Conservation (phyloP, 2,888 invertebrate genomes). For the Nomada flava region DNA sequence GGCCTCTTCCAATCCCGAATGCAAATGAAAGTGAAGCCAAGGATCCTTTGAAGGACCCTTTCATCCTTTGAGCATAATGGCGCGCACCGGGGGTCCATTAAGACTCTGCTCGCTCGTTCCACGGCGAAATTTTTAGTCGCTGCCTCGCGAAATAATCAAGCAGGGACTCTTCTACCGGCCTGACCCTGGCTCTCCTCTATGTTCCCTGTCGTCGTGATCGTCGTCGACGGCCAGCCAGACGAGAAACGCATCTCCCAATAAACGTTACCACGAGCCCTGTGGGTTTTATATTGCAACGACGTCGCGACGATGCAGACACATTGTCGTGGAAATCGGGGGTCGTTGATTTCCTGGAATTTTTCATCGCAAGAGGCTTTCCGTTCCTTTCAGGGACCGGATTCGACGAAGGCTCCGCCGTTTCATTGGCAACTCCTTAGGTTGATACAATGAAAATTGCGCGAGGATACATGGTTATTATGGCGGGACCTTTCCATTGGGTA, state of each 20-base stretch:
- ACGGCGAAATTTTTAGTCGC: constrained; percentile 66
- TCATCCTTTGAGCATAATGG: constrained; percentile 72
- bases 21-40: constrained; percentile 74
- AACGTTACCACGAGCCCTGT: constrained; percentile 1
- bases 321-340: constrained; percentile 17
- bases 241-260: constrained; percentile 40
- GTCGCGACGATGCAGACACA: background rate
- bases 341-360: background rate
- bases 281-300: constrained; percentile 12
- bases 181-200: constrained; percentile 29
- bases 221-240: constrained; percentile 7
- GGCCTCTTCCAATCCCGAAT: constrained; percentile 74
- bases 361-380: background rate
- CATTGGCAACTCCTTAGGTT: background rate
- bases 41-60: constrained; percentile 76
- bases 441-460: constrained; percentile 15
- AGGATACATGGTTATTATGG: background rate
- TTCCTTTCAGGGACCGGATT: no score
- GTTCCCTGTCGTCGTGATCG: background rate
- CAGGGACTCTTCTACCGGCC: background rate
- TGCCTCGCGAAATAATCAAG: constrained; percentile 62
- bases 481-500: constrained; percentile 20
- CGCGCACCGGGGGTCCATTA: constrained; percentile 66
- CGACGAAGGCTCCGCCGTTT: no score
- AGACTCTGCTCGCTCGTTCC: constrained; percentile 62